A percentile compares a stretch with the other conserved stretches of the same genome.
phyloP scores from a whole-genome alignment of 1,140 invertebrate species.

The Drosophila sulfurigaster region DNA sequence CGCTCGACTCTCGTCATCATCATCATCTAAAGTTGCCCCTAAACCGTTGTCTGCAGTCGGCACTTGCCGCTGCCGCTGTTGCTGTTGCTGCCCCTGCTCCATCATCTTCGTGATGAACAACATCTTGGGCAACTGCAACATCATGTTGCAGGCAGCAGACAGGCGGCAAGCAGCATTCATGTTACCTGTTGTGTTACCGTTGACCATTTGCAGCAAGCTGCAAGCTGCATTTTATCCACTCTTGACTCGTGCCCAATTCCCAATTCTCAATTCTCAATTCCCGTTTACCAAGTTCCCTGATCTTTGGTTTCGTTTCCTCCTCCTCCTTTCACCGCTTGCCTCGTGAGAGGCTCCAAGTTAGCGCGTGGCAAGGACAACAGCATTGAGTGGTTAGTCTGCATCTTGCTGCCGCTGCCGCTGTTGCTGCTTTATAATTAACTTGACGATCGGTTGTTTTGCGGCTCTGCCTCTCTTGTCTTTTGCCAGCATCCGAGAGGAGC shows the following conservation, averaged over 20 bases:
- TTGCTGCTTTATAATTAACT: constrained; percentile 50
- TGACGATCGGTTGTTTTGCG: constrained; percentile 30
- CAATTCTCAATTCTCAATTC: too few species aligned
- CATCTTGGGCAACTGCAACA: constrained; percentile 40
- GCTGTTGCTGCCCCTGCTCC: constrained; percentile 4
- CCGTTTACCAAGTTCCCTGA: not conserved
- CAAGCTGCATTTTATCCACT: constrained; percentile 35
- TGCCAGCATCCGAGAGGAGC: constrained; percentile 31
- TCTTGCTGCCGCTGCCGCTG: constrained; percentile 13
- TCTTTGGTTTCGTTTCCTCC: not conserved
- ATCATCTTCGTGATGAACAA: constrained; percentile 11
- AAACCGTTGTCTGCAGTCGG: not conserved
- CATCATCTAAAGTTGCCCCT: constrained; percentile 16
- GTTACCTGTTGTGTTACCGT: constrained; percentile 13
- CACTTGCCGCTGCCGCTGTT: too few species aligned
- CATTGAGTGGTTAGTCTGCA: constrained; percentile 7
- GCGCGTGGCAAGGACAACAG: constrained; percentile 45
- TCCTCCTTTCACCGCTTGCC: not conserved
- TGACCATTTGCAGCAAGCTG: constrained; percentile 17
- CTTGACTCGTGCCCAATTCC: constrained; percentile 18
- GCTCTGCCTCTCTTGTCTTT: constrained; percentile 11
- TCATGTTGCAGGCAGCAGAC: constrained; percentile 30
- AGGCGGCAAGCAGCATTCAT: constrained; percentile 1
- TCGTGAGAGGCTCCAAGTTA: constrained; percentile 9
- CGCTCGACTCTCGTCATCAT: not conserved